A percentile compares a stretch with the other conserved stretches of the same genome.
Evolutionary conservation across 2,113 vertebrate species (phyloP).

Genomic region (Caranx melampygus): DNA sequence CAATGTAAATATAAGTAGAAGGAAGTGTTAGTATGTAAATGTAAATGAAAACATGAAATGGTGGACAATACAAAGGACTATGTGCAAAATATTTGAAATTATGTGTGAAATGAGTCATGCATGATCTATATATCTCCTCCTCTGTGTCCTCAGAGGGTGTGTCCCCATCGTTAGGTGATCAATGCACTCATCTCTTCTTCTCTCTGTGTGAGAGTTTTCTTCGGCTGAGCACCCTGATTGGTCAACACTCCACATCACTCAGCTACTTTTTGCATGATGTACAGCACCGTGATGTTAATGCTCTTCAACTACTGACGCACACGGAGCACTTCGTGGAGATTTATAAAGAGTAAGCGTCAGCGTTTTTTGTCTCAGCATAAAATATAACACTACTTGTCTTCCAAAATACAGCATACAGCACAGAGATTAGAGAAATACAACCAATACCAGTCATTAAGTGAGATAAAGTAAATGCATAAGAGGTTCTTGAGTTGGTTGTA

Average conservation of each 20-base stretch:
- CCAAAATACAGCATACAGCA: neutral
- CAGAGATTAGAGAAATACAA: neutral
- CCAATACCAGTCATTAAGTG: neutral
- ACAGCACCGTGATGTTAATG: slow-evolving; percentile 83
- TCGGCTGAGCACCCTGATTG: slow-evolving; percentile 90
- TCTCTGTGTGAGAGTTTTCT: slow-evolving; percentile 89
- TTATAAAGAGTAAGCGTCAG: slow-evolving; percentile 90
- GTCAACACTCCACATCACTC: slow-evolving; percentile 91
- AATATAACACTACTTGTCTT: neutral
- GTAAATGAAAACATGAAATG: neutral
- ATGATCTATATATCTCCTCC: neutral
- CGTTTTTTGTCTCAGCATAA: neutral
- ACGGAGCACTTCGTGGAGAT: slow-evolving; percentile 89
- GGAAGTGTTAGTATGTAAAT: neutral
- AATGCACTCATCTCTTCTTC: slow-evolving; percentile 87
- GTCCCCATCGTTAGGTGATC: slow-evolving; percentile 75
- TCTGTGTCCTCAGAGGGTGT: slow-evolving; percentile 83
- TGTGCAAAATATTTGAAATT: neutral
- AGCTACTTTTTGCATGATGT: slow-evolving; percentile 89
- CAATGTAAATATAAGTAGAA: neutral
- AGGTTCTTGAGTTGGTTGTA: too few species aligned
- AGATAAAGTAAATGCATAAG: too few species aligned
- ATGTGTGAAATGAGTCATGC: neutral
- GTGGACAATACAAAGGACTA: neutral
- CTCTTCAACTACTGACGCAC: slow-evolving; percentile 90